phyloP scores from a whole-genome alignment of 2,888 invertebrate species.

The Petrolisthes manimaculis region DNA sequence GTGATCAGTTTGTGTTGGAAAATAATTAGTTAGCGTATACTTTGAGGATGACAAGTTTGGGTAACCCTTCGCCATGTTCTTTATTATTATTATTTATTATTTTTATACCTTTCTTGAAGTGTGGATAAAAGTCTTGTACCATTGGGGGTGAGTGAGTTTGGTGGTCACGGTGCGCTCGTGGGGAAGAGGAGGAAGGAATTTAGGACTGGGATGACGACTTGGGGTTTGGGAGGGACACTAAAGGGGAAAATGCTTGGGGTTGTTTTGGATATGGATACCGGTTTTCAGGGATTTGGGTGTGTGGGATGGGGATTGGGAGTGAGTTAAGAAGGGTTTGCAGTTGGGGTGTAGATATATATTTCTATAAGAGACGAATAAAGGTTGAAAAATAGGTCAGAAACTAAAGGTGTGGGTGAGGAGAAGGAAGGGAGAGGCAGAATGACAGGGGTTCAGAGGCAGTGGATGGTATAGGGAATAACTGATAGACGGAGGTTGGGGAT shows the following conservation, averaged over 20 bases:
- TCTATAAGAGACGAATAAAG: too few species aligned
- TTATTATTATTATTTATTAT: not conserved
- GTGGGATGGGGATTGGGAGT: too few species aligned
- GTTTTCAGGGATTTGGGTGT: too few species aligned
- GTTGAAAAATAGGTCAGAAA: not conserved
- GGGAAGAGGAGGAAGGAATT: not conserved
- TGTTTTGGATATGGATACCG: too few species aligned
- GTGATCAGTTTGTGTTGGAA: conserved; percentile 4
- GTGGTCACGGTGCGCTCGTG: conserved; percentile 37
- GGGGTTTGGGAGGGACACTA: too few species aligned
- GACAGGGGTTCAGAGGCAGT: not conserved
- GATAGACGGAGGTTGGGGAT: not conserved
- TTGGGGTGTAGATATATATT: too few species aligned
- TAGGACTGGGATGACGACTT: too few species aligned
- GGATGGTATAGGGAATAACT: too few species aligned
- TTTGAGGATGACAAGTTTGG: conserved; percentile 55
- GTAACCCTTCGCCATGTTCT: conserved; percentile 36
- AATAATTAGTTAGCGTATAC: conserved; percentile 50
- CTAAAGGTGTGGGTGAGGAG: not conserved
- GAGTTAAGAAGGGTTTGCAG: too few species aligned
- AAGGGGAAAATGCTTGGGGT: too few species aligned
- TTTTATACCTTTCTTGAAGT: conserved; percentile 39
- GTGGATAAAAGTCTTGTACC: conserved; percentile 50
- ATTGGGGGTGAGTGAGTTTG: conserved; percentile 31
- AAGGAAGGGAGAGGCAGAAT: not conserved